Percentiles rank a stretch among this genome's conserved stretches.
These are phyloP conservation scores for Aphrocallistes beatrix DNA, from an alignment of 37 sponge, comb jelly and placozoan species.

Conservation along the genomic window DNA sequence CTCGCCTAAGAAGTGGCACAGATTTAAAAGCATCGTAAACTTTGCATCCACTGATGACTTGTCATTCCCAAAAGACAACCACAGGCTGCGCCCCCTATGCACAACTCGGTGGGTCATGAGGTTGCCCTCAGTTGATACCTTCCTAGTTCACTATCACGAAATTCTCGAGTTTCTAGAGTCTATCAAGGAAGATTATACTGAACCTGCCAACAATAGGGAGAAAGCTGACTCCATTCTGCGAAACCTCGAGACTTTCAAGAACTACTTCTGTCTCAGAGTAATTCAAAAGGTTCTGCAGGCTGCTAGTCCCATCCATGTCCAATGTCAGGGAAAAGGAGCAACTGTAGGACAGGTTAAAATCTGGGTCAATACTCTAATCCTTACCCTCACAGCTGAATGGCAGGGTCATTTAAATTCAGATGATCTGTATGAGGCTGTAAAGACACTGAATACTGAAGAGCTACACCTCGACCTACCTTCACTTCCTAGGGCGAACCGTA, in stretches of 20 bases:
- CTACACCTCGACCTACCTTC: neutral
- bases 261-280: neutral
- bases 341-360: conserved; percentile 1
- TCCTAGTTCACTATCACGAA: neutral
- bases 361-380: conserved; percentile 10
- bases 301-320: conserved; percentile 14
- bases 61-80: conserved; percentile 17
- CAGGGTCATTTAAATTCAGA: conserved; percentile 1
- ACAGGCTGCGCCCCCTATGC: conserved; percentile 4
- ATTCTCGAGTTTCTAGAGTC: conserved; percentile 10
- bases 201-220: conserved; percentile 17
- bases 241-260: conserved; percentile 13
- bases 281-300: conserved; percentile 12
- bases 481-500: conserved; percentile 19
- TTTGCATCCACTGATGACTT: conserved; percentile 13
- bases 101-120: conserved; percentile 10
- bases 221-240: neutral
- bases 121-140: conserved; percentile 13
- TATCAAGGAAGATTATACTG: conserved; percentile 9
- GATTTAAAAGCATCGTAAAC: conserved; percentile 4
- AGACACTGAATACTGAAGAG: conserved; percentile 1
- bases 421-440: neutral
- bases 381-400: conserved; percentile 17
- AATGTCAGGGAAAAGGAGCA: conserved; percentile 13
- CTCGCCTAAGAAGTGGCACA: conserved; percentile 10